Conservation (phyloP, 2,113 vertebrate species). For the Amphilophus citrinellus region DNA sequence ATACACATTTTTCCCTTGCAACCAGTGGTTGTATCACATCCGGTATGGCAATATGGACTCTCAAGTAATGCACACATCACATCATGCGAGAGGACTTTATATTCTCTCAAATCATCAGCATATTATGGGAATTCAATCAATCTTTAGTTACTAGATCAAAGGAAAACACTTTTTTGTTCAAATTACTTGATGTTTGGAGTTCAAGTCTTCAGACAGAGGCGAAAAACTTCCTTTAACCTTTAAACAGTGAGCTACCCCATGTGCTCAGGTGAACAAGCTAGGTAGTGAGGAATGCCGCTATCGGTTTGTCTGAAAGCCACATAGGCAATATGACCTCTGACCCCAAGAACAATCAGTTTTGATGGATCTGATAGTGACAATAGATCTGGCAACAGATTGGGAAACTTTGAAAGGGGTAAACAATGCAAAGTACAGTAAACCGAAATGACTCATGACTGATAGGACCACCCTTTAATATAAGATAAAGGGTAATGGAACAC, state of each 20-base stretch:
- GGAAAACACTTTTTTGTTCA: neutral
- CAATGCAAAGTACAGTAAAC: neutral
- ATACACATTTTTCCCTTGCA: neutral
- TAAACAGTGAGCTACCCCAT: neutral
- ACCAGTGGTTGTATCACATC: neutral
- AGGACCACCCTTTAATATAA: neutral
- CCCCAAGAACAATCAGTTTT: neutral
- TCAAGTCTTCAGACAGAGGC: neutral
- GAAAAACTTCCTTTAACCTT: neutral
- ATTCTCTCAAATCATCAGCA: neutral
- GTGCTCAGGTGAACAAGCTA: neutral
- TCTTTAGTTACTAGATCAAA: neutral
- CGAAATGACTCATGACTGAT: neutral
- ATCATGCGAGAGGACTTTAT: neutral
- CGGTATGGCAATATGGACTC: neutral
- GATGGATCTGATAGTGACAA: conserved; percentile 4
- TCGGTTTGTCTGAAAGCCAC: conserved; percentile 30
- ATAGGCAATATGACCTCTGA: conserved; percentile 49
- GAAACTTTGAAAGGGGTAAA: neutral
- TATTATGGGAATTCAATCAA: neutral
- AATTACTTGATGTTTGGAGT: neutral
- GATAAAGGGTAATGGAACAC: neutral
- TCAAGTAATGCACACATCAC: neutral
- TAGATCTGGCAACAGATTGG: neutral
- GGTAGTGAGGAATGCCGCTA: conserved; percentile 38